Conservation (phyloP, 53 echinoderm and acorn worm genomes). For the Temnopleurus reevesii region DNA sequence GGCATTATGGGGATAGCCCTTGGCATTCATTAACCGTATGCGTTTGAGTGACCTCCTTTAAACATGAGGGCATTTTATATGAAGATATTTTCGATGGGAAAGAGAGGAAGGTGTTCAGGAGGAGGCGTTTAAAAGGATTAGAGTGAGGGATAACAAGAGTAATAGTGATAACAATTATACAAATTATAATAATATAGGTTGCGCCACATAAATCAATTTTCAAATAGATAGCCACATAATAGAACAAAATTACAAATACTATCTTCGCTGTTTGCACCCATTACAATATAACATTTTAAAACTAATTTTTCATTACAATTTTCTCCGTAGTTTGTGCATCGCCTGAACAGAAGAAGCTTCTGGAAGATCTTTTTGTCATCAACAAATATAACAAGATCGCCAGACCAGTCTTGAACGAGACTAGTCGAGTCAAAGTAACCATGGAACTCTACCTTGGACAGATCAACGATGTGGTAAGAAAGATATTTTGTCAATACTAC, state of each 20-base stretch:
- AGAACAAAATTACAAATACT: too few relatives aligned
- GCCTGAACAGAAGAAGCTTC: slow-evolving; percentile 31
- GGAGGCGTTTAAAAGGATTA: background rate
- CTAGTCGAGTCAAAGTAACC: slow-evolving; percentile 62
- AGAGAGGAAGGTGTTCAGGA: background rate
- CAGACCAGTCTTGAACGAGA: slow-evolving; percentile 80
- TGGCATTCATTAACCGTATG: background rate
- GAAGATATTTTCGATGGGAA: too few relatives aligned
- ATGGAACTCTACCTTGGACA: slow-evolving; percentile 81
- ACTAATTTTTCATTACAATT: too few relatives aligned
- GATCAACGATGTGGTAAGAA: slow-evolving; percentile 90
- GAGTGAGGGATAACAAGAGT: background rate
- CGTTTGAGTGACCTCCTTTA: too few relatives aligned
- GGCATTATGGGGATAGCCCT: background rate
- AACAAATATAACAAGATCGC: slow-evolving; percentile 79
- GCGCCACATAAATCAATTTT: too few relatives aligned
- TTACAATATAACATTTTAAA: too few relatives aligned
- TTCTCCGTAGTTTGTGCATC: slow-evolving; percentile 6
- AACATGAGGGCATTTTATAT: too few relatives aligned
- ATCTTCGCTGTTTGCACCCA: too few relatives aligned
- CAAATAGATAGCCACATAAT: too few relatives aligned
- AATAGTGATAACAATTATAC: background rate
- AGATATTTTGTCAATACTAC: too few relatives aligned
- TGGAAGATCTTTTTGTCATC: slow-evolving; percentile 64
- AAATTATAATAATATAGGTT: too few relatives aligned